A percentile compares a stretch with the other conserved stretches of the same genome.
Evolutionary conservation across 2,797 vertebrate species (phyloP).

Genomic region (Hylomyscus alleni): DNA sequence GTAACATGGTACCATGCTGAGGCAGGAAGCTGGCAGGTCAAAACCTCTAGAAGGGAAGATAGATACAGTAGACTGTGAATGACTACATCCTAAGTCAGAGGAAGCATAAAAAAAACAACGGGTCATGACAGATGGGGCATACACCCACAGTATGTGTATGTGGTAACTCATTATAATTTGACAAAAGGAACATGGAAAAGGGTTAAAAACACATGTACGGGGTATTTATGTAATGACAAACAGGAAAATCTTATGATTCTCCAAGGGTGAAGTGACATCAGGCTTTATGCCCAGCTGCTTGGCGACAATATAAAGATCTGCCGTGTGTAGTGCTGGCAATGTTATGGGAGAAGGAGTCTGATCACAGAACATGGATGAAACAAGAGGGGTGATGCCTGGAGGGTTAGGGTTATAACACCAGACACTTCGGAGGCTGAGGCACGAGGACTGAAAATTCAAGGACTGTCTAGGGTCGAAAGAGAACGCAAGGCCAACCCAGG

Average conservation of each 20-base stretch:
- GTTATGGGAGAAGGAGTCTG: background rate
- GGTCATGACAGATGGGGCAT: background rate
- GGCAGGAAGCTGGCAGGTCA: background rate
- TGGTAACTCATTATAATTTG: constrained; percentile 3
- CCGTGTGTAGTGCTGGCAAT: background rate
- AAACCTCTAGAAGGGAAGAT: background rate
- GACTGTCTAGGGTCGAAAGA: background rate
- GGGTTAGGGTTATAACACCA: background rate
- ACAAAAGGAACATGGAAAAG: background rate
- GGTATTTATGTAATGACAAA: background rate
- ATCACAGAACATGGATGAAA: background rate
- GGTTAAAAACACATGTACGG: background rate
- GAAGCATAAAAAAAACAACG: background rate
- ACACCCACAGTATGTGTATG: background rate
- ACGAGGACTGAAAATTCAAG: background rate
- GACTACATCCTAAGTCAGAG: background rate
- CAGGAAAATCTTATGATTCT: background rate
- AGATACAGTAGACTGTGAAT: background rate
- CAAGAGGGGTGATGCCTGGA: background rate
- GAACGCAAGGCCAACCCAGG: background rate
- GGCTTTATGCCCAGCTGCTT: background rate
- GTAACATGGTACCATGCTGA: background rate
- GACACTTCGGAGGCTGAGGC: background rate
- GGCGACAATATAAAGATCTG: background rate
- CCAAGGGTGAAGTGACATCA: background rate